Base-by-base conservation (phyloP, 2,113 vertebrate species). In the Tiliqua scincoides region DNA sequence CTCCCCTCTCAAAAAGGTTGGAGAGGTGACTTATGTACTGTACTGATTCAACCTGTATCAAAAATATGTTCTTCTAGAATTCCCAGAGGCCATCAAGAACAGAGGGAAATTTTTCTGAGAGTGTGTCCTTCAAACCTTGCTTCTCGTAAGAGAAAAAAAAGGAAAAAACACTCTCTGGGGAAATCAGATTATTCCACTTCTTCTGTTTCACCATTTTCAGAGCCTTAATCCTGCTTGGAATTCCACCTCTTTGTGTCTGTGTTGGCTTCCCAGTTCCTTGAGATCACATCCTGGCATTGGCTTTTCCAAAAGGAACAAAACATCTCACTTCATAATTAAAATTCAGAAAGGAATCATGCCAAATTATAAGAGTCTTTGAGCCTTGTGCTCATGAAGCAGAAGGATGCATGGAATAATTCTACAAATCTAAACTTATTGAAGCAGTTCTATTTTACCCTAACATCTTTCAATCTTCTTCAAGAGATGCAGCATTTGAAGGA, bases 311-410 rank as follows among this genome's bases (percentile, higher is more conserved):
- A 17, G 81, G 5, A 27, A 1, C 85, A 71, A 88, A 20, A 30
- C 18, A 6, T 30, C 6, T 80, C 67, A 37, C 1, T 20, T 87
- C 4, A 74, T 76, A 84, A 86, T 61, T 81, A 75, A 5, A 75
- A 81, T 72, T 75, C 25, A 79, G 17, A 78, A 84, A 80, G 0
- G 77, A 88, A 62, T 11, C 67, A 88, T 85, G 17, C 74, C 84
- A 85, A 80, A 79, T 21, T 83, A 11, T 2, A 3, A 11, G 65
- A n/a, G 27, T n/a, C 8, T 48, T 48, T 48, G 43, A 48, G 4
- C 4, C 43, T 48, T 48, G 43, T 48, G 43, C 43, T 48, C 43
- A 5, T 48, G 43, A 48, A 8, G 4, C 43, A 48, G 8, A 8
- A 48, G 43, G 43, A 48, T 4, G 43, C 43, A 48, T 48, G 8